These are phyloP conservation scores for Didymodactylos carnosus DNA, from an alignment of 2,888 invertebrate genomes.

Conservation along the genomic window DNA sequence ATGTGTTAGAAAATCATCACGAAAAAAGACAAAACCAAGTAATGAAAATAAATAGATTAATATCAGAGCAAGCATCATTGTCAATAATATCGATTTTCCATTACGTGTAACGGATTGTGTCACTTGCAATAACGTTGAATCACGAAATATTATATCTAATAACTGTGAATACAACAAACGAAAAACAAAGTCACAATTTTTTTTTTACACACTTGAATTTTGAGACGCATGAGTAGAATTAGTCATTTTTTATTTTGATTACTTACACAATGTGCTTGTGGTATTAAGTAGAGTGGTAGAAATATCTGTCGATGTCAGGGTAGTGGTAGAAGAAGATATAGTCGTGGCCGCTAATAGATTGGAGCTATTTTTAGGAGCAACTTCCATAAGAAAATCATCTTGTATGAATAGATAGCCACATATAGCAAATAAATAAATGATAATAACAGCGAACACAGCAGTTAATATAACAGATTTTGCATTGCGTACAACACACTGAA, in stretches of 20 bases:
- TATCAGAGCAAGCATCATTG: conserved; percentile 83
- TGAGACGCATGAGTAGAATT: background rate
- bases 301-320: no score
- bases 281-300: background rate
- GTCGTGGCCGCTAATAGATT: no score
- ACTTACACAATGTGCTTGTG: background rate
- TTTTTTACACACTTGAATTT: no score
- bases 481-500: conserved; percentile 91
- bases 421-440: conserved; percentile 92
- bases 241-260: background rate
- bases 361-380: conserved; percentile 45
- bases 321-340: no score
- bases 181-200: conserved; percentile 66
- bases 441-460: conserved; percentile 79
- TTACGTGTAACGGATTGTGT: conserved; percentile 94
- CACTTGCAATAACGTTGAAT: conserved; percentile 92
- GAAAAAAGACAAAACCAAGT: conserved; percentile 92
- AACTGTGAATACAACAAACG: conserved; percentile 94
- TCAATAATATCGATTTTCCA: conserved; percentile 87
- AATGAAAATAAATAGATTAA: conserved; percentile 93
- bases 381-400: conserved; percentile 77
- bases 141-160: conserved; percentile 88
- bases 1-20: conserved; percentile 72
- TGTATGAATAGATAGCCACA: conserved; percentile 95
- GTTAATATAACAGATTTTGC: conserved; percentile 93